Base-by-base conservation (phyloP, 2,113 vertebrate genomes). In the Psilopsiagon aurifrons region DNA sequence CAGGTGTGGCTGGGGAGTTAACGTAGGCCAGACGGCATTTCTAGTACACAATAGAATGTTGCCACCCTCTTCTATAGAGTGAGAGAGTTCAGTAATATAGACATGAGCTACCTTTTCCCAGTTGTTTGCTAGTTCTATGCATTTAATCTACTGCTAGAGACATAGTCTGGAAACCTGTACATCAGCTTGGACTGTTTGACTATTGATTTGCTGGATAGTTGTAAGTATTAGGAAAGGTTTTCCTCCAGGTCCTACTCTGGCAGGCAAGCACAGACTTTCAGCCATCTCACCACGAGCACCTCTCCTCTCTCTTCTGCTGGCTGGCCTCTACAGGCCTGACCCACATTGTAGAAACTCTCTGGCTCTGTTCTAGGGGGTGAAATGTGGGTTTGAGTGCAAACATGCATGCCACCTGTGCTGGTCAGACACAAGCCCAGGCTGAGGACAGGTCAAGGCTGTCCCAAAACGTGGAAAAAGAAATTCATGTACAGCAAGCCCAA, bases 371-470 rank as follows among this genome's bases (percentile, higher is more conserved):
- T 54, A 3, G 18, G 7, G 11, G 1, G 3, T 41, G 11, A 39
- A 92, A 75, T 1, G 2, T n/a, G 37, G 4, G 18, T 28, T 62
- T 57, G 47, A 75, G 33, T 35, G 25, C 37, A 46, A 63, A 35
- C 0, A 0, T 52, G 57, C 24, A 7, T 51, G 24, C 2, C 22
- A 63, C 4, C 6, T 1, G 0, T 63, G 82, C 60, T 83, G n/a
- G 31, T 68, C 24, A 74, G 41, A 46, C 0, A 0, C 24, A 63
- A 87, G 12, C 28, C 31, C 0, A 0, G 55, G 24, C 17, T 57
- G 47, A 74, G 35, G 24, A 24, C 41, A 35, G 46, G 25, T 49
- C 22, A 49, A 54, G 28, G 6, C 13, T 57, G 55, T 12, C 19
- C 54, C 55, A 57, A 33, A 57, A 57, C 35, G 17, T 54, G 23